Base-by-base conservation (phyloP, 2,797 vertebrate species). In the Sternotherus odoratus region DNA sequence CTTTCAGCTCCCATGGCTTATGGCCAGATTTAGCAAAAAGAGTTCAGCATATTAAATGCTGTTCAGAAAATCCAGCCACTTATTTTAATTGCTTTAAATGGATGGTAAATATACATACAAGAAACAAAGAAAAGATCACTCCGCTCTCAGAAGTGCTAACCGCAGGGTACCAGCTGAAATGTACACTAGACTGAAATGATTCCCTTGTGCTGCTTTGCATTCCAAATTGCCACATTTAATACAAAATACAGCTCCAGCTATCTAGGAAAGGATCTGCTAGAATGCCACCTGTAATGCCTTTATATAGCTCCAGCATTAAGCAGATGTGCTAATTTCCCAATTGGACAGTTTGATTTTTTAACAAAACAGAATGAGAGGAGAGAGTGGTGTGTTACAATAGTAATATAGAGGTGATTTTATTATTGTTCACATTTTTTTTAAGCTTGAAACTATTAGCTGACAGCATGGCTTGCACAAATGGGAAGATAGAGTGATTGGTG, bases 291-390 rank as follows among this genome's bases (percentile, higher is more conserved):
- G 74, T 54, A 17, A 79, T 43, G 5, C 21, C 46, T 89, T 83
- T 75, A 46, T 82, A 85, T 84, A 90, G 51, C 51, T 85, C 79
- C 69, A 86, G 33, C 63, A 60, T 94, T 93, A 83, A 50, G 36
- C 43, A 49, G 75, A 5, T 49, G 66, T 82, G 74, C 49, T 85
- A 93, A 94, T 94, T 95, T 88, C 60, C 21, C 88, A 91, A 72
- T 57, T 6, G 54, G 28, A 2, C 53, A 60, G 36, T 89, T 77
- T 86, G 51, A 66, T 86, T 60, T 53, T 88, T 95, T 85, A 51
- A 91, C 84, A 87, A 50, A 90, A 89, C 79, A 92, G 36, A 80
- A 77, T 49, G 57, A 86, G 86, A 75, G 81, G 33, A 72, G 81
- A 24, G 60, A 63, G 82, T 83, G 80, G 17, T 21, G 12, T 69